Evolutionary conservation across 1,140 invertebrate species (phyloP), one percentile per base, ranked within the genome.

Genomic region (Drosophila asahinai): DNA sequence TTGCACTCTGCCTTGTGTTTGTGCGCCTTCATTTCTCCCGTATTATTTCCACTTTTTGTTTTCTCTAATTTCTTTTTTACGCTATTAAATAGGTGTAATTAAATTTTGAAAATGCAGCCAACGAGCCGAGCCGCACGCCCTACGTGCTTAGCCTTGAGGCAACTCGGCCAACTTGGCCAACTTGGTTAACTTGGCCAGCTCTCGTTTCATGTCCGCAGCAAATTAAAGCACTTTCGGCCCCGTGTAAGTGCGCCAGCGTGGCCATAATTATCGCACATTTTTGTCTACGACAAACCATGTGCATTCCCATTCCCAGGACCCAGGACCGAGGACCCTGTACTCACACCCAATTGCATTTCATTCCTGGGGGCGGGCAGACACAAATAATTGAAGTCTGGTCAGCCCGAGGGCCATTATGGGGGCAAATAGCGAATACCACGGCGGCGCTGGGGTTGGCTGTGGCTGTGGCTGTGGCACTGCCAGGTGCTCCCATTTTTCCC

Each of bases 41-140:
- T 65, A 36, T 58, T 62, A 70, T 47, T 78, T 61, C 36, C 38
- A 48, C 51, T 65, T 61, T 61, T 74, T 52, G 22, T 57, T 55
- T 77, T 71, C 57, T 71, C 54, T 74, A 74, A 74, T 73, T 74
- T 77, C 68, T 80, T 81, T 72, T 81, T 84, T 84, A 78, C 77
- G 70, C 77, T 81, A 84, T 90, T 84, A 84, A 89, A 87, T 81
- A 72, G 59, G 81, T 89, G 86, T 84, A 87, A 87, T 87, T 87
- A 87, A 78, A 81, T 89, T 84, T 71, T 55, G 67, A 58, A 80
- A 83, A 66, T 67, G 51, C 55, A 55, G 22, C 49, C 47, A 59
- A 45, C 58, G 57, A 72, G 51, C 51, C 45, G 27, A 30, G 27
- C 27, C 27, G 59, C 38, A 62, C 62, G 62, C 57, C 62, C 57